phyloP scores from a whole-genome alignment of 2,113 vertebrate genomes.

The Hemiscyllium ocellatum region DNA sequence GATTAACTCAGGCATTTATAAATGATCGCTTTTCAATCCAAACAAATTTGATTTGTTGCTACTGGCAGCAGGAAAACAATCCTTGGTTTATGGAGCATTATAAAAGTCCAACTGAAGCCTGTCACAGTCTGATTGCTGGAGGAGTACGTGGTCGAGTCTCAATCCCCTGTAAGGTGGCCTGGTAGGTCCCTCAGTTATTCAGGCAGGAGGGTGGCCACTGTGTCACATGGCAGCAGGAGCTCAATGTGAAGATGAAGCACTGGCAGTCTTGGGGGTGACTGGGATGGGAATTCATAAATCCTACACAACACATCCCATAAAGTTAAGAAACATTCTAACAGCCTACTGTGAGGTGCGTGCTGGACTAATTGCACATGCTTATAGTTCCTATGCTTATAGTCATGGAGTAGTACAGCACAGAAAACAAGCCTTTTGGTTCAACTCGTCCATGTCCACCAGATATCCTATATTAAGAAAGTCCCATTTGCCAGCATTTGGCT shows the following conservation, averaged over 20 bases:
- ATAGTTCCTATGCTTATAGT: not conserved
- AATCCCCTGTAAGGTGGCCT: not conserved
- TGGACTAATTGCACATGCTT: not conserved
- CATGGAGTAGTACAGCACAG: too few species aligned
- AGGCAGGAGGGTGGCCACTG: not conserved
- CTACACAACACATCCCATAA: not conserved
- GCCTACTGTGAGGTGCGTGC: not conserved
- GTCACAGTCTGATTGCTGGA: too few species aligned
- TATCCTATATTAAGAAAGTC: too few species aligned
- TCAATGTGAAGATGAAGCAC: not conserved
- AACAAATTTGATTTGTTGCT: too few species aligned
- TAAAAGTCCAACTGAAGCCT: not conserved
- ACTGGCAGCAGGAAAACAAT: not conserved
- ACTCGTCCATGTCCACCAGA: too few species aligned
- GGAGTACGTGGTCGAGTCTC: not conserved
- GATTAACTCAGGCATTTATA: too few species aligned
- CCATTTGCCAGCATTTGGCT: too few species aligned
- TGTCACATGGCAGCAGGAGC: not conserved
- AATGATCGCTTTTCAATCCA: too few species aligned
- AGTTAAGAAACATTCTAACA: not conserved
- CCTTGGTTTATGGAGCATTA: too few species aligned
- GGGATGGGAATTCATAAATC: not conserved
- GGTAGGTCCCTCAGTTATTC: not conserved
- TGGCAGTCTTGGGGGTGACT: not conserved
- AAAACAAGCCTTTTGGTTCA: too few species aligned